Evolutionary conservation across 1,140 invertebrate species (phyloP).

Genomic region (Ylistrum balloti): DNA sequence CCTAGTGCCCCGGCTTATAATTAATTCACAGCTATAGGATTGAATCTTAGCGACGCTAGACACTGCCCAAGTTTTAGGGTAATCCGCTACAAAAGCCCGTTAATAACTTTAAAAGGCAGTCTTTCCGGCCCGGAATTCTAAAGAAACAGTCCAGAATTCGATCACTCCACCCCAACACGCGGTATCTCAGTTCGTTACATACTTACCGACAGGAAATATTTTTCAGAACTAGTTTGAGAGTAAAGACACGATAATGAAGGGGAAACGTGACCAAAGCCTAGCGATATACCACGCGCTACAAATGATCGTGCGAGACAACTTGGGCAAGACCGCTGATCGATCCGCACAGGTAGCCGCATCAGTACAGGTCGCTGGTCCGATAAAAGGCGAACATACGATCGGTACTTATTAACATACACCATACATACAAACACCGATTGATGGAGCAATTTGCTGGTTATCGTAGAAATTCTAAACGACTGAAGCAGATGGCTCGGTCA

Average conservation of each 20-base stretch:
- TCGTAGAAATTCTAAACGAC: neutral
- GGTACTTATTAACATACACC: neutral
- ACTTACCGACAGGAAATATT: slow-evolving; percentile 10
- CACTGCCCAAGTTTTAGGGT: neutral
- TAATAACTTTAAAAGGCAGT: slow-evolving; percentile 27
- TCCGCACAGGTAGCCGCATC: neutral
- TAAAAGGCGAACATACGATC: neutral
- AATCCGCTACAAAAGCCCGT: slow-evolving; percentile 31
- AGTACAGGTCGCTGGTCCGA: neutral
- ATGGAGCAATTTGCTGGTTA: neutral
- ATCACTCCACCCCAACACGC: neutral
- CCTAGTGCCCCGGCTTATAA: slow-evolving; percentile 37
- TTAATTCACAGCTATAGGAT: slow-evolving; percentile 21
- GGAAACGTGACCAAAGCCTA: neutral
- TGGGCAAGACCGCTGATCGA: neutral
- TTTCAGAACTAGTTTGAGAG: neutral
- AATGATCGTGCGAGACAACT: neutral
- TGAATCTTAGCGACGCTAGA: slow-evolving; percentile 38
- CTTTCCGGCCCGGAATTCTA: neutral
- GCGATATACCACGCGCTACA: neutral
- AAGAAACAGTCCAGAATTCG: neutral
- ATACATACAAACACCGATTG: neutral
- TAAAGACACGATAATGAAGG: slow-evolving; percentile 4
- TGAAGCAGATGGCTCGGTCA: neutral
- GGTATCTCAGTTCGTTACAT: slow-evolving; percentile 11